phyloP scores from a whole-genome alignment of 1,140 invertebrate species.

The Leptinotarsa texana region DNA sequence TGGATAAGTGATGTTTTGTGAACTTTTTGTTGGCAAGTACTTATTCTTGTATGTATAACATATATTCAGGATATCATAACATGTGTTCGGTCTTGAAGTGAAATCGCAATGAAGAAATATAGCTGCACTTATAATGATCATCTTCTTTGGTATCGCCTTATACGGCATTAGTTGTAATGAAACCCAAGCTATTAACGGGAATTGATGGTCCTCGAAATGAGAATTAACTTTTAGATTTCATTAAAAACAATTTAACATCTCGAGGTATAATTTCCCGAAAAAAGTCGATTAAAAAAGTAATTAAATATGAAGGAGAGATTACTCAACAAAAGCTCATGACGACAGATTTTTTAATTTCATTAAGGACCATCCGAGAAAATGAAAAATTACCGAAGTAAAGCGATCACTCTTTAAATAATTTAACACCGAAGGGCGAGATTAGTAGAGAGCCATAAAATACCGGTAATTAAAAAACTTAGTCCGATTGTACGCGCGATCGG shows the following conservation, averaged over 20 bases:
- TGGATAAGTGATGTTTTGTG: no score
- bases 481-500: slow-evolving; percentile 18
- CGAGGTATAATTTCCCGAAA: slow-evolving; percentile 22
- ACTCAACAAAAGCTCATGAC: slow-evolving; percentile 30
- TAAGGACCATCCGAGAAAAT: slow-evolving; percentile 32
- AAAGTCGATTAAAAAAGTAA: slow-evolving; percentile 44
- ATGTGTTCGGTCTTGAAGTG: no score
- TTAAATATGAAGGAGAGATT: slow-evolving; percentile 41
- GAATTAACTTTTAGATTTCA: slow-evolving; percentile 15
- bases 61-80: no score
- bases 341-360: slow-evolving; percentile 42
- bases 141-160: not conserved
- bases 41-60: no score
- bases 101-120: no score
- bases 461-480: slow-evolving; percentile 41
- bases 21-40: no score
- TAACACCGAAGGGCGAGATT: slow-evolving; percentile 30
- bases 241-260: slow-evolving; percentile 24
- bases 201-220: slow-evolving; percentile 13
- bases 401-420: slow-evolving; percentile 42
- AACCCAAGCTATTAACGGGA: not conserved
- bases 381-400: slow-evolving; percentile 34
- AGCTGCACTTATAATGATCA: no score
- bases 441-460: slow-evolving; percentile 33
- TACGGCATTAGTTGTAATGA: not conserved